Base-by-base conservation (phyloP, 2,113 vertebrate species). In the Malurus elegans region DNA sequence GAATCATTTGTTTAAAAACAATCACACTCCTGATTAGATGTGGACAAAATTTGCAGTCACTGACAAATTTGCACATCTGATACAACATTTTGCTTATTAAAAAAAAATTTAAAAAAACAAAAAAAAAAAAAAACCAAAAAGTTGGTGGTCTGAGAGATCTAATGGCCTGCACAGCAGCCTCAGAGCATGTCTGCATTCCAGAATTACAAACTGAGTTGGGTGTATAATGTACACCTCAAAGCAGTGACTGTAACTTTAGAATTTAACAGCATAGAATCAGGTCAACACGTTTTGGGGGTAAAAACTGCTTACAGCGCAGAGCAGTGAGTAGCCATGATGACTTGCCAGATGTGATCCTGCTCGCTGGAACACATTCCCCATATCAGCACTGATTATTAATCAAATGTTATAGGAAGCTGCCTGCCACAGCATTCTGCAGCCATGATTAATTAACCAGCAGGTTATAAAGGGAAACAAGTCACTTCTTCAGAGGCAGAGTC, bases 311-410 rank as follows among this genome's bases (percentile, higher is more conserved):
- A 67, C 14, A 71, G 34, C 14, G 58, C 87, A 94, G 47, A 95
- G 90, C 38, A 70, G 61, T 2, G 7, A 93, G 79, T 45, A 90
- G 94, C 75, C 86, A 73, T 15, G 82, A 73, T 79, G 67, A 73
- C 34, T 50, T 89, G 74, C 90, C 91, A 96, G 88, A 92, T 92
- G 90, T 74, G 94, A 90, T 88, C 91, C 69, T 67, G 66, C 65
- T 84, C 78, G 42, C 61, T 90, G 24, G 10, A 93, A 73, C 53
- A 83, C 42, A 28, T 80, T 94, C 56, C 53, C 81, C 70, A 14
- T 42, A 92, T 92, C 95, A 95, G 88, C 96, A 95, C 69, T 81
- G 87, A 79, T 15, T 94, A 95, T 95, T 94, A 95, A 96, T 90
- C 86, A 95, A 88, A 88, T 12, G 23, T 65, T 96, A 36, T 34